Evolutionary conservation across 2,113 vertebrate genomes (phyloP).

Genomic region (Elephantulus edwardii): DNA sequence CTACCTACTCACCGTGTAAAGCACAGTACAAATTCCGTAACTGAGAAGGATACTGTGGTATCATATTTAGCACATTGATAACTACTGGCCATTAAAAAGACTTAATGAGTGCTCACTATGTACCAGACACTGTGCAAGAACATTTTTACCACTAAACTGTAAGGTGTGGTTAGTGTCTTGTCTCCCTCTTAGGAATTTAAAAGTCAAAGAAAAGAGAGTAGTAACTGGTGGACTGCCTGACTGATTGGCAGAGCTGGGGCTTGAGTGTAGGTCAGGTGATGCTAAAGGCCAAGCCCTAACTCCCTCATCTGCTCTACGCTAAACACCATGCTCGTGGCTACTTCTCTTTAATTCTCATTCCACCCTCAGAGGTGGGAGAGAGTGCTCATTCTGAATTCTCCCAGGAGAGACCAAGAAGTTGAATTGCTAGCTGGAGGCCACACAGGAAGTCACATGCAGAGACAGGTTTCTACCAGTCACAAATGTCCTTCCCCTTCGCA

Average conservation of each 20-base stretch:
- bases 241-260: not conserved
- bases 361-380: not conserved
- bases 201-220: not conserved
- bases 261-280: not conserved
- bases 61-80: not conserved
- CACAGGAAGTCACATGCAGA: no score
- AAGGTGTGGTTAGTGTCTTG: not conserved
- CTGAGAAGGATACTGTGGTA: not conserved
- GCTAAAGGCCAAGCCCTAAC: not conserved
- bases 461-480: not conserved
- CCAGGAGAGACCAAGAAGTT: not conserved
- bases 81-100: not conserved
- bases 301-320: accelerated
- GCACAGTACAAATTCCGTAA: not conserved
- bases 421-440: not conserved
- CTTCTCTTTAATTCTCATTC: accelerated
- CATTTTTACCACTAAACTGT: not conserved
- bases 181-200: not conserved
- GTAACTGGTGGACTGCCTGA: not conserved
- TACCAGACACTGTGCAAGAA: not conserved
- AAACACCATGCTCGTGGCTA: not conserved
- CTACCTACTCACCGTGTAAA: not conserved
- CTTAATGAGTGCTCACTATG: not conserved
- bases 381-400: not conserved
- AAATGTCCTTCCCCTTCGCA: not conserved